Percentiles rank a stretch among this genome's conserved stretches.
phyloP scores from a whole-genome alignment of 1,140 invertebrate species.

The Drosophila bocqueti region DNA sequence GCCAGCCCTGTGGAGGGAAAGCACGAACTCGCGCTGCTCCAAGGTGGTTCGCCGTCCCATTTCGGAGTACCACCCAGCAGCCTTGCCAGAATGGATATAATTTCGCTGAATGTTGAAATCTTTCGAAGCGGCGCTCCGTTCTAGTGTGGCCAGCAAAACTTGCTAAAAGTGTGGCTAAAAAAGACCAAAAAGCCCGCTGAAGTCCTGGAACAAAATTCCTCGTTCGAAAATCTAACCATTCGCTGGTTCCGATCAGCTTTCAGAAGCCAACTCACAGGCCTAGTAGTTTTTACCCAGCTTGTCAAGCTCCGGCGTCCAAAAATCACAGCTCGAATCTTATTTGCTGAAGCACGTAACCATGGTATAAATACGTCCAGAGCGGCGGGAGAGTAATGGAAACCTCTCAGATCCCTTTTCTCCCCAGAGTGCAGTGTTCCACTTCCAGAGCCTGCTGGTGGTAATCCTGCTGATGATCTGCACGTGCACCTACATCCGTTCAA shows the following conservation, averaged over 20 bases:
- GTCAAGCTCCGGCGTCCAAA: neutral
- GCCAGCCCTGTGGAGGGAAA: constrained; percentile 1
- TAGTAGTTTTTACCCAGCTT: neutral
- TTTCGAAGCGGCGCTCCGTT: constrained; percentile 10
- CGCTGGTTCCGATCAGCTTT: neutral
- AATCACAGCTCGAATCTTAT: neutral
- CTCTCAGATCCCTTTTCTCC: neutral
- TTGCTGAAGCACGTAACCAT: neutral
- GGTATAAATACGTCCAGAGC: neutral
- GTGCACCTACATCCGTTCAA: constrained; percentile 96
- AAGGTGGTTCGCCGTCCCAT: constrained; percentile 8
- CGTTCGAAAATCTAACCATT: neutral
- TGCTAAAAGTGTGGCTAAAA: no score
- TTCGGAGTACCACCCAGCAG: neutral
- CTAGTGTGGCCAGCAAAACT: neutral
- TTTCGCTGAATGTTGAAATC: constrained; percentile 9
- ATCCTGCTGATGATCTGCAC: constrained; percentile 98
- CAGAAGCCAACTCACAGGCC: neutral
- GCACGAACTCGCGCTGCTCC: constrained; percentile 2
- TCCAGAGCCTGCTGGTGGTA: constrained; percentile 98
- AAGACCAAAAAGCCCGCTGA: neutral
- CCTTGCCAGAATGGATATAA: neutral
- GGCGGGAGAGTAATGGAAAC: neutral
- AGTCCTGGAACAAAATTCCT: neutral
- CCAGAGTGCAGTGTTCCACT: constrained; percentile 92